These are phyloP conservation scores for Oscheius sp. DNA, from an alignment of 2,888 invertebrate species.

Conservation along the genomic window DNA sequence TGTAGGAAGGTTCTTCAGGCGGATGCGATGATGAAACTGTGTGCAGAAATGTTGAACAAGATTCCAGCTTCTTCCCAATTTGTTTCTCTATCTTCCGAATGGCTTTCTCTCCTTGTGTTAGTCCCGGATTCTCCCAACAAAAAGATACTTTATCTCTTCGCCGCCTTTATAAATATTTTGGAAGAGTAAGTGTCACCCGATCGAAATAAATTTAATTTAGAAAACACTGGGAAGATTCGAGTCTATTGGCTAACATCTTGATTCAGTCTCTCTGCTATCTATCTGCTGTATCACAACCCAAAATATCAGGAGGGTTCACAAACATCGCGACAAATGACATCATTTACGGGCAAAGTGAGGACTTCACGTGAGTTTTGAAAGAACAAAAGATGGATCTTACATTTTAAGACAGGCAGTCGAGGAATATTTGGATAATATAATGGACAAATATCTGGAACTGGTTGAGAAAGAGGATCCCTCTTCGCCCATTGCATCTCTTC, in stretches of 20 bases:
- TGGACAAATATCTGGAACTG: neutral
- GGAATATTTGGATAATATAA: neutral
- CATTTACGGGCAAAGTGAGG: conserved; percentile 19
- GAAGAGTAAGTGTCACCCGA: too few relatives aligned
- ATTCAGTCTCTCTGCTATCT: conserved; percentile 8
- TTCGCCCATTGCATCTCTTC: neutral
- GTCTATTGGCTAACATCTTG: neutral
- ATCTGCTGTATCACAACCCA: conserved; percentile 10
- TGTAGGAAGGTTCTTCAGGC: conserved; percentile 1
- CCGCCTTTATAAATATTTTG: conserved; percentile 20
- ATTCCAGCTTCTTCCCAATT: neutral
- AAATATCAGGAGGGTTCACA: neutral
- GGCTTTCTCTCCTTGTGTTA: conserved; percentile 21
- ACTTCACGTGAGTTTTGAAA: conserved; percentile 18
- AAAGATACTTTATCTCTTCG: conserved; percentile 19
- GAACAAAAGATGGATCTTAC: neutral
- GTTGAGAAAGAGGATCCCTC: conserved; percentile 7
- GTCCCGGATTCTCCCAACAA: conserved; percentile 29
- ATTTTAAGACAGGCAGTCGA: conserved; percentile 2
- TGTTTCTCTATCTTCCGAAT: neutral
- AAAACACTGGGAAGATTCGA: conserved; percentile 7
- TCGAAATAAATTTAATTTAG: conserved; percentile 2
- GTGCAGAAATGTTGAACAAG: conserved; percentile 23
- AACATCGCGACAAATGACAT: conserved; percentile 17
- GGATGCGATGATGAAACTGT: conserved; percentile 26